Evolutionary conservation across 64 coral and sea anemone genomes (phyloP), one percentile per base, ranked within the genome.

Genomic region (Stichodactyla mertensii): DNA sequence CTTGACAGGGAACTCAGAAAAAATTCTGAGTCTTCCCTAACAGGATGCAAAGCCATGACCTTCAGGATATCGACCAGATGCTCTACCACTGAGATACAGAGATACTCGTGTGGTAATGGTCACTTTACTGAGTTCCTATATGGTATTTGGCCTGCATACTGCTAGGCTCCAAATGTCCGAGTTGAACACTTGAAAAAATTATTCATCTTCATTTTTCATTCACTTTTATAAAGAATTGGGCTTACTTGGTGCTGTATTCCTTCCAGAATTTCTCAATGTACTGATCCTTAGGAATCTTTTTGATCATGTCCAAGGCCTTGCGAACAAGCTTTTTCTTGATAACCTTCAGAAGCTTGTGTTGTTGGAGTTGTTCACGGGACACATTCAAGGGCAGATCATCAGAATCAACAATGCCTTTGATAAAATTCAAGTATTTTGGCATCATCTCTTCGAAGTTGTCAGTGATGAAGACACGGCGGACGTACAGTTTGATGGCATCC

Each of bases 391-490:
- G 97, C 10, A 99, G 82, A 66, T 99, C 97, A 89, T 99, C 97
- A 23, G 97, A 99, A 51, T 99, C 97, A 0, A 99, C 97, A 66
- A 99, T 90, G 88, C 97, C 97, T 26, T 88, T 87, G 79, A 99
- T 83, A 51, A 95, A 99, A 14, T 85, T 84, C 56, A 99, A 82
- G 66, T 99, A 99, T 67, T 99, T 99, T 0, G 97, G 97, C 97
- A 99, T 99, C 97, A 99, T 99, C 51, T 99, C 97, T 89, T 99
- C 93, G 92, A 99, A 99, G 85, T 99, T 94, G 36, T 99, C 97
- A 58, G 97, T 99, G 86, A 99, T 99, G 82, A 99, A 99, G 6
- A 99, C 97, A 71, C 97, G 93, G 4, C 97, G 90, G n/a, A 99
- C 97, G 80, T 92, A 99, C 85, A 99, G 77, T 71, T 99, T 99